Conservation (phyloP, 2,113 vertebrate genomes). For the Polypterus bichir region DNA sequence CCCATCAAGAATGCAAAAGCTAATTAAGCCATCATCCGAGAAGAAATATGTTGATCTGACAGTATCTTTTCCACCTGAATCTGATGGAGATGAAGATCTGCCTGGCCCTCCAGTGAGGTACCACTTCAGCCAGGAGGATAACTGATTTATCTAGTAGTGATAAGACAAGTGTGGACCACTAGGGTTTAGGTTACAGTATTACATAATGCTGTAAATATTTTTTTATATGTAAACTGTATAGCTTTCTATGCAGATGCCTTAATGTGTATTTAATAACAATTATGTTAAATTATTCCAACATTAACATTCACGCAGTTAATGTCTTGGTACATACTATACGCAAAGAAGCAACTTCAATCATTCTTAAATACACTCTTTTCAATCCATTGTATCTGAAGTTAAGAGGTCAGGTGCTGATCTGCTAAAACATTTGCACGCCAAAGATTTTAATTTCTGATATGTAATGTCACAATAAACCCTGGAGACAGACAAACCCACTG, state of each 20-base stretch:
- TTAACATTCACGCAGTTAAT: constrained; percentile 19
- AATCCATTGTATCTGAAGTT: not conserved
- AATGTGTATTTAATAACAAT: constrained; percentile 36
- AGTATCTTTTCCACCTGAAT: constrained; percentile 84
- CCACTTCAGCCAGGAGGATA: constrained; percentile 62
- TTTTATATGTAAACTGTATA: constrained; percentile 34
- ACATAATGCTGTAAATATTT: constrained; percentile 30
- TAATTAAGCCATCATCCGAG: constrained; percentile 80
- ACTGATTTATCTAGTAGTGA: constrained; percentile 42
- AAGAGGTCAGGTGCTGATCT: not conserved
- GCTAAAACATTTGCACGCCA: not conserved
- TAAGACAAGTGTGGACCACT: constrained; percentile 25
- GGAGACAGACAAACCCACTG: not conserved
- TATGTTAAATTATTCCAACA: constrained; percentile 28
- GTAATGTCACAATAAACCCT: not conserved
- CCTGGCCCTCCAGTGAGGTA: constrained; percentile 92
- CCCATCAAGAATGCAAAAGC: constrained; percentile 82
- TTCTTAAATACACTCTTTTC: not conserved
- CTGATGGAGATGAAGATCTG: constrained; percentile 83
- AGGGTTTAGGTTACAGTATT: constrained; percentile 30
- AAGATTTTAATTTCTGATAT: not conserved
- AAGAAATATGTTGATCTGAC: constrained; percentile 92
- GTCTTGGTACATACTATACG: not conserved
- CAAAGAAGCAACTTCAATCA: not conserved
- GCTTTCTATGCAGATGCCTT: constrained; percentile 48